phyloP scores from a whole-genome alignment of 2,113 vertebrate species.

The Prietella phreatophila region DNA sequence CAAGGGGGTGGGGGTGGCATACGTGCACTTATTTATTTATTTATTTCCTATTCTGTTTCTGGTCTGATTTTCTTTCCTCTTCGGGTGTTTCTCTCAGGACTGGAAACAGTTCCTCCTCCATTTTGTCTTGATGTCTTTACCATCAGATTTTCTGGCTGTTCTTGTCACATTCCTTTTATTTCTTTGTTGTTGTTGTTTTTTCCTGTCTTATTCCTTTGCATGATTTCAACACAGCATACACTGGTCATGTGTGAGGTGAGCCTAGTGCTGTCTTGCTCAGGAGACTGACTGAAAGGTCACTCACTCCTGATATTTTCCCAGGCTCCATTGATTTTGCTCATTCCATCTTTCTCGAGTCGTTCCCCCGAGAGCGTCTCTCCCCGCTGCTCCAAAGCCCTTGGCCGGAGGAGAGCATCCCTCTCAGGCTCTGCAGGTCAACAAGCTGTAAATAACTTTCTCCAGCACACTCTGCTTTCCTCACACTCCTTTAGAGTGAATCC shows the following conservation, averaged over 20 bases:
- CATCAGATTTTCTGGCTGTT: constrained; percentile 11
- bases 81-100: background rate
- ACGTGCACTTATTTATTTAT: constrained; percentile 35
- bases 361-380: constrained; percentile 41
- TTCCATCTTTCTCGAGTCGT: constrained; percentile 62
- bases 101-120: constrained; percentile 2
- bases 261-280: constrained; percentile 51
- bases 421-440: constrained; percentile 63
- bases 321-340: constrained; percentile 68
- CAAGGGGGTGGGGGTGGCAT: constrained; percentile 28
- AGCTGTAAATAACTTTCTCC: constrained; percentile 71
- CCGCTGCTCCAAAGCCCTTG: constrained; percentile 38
- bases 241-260: background rate
- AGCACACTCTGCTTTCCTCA: constrained; percentile 46
- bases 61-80: background rate
- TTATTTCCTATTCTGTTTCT: constrained; percentile 28
- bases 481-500: constrained; percentile 50
- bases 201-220: constrained; percentile 47
- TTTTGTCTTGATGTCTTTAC: constrained; percentile 34
- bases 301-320: constrained; percentile 71
- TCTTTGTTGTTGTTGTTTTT: background rate
- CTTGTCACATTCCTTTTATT: background rate
- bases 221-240: background rate
- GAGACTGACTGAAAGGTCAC: constrained; percentile 70
- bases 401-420: constrained; percentile 63